Conservation (phyloP, 92 coral and sea anemone genomes). For the Epizoanthus stellaris region DNA sequence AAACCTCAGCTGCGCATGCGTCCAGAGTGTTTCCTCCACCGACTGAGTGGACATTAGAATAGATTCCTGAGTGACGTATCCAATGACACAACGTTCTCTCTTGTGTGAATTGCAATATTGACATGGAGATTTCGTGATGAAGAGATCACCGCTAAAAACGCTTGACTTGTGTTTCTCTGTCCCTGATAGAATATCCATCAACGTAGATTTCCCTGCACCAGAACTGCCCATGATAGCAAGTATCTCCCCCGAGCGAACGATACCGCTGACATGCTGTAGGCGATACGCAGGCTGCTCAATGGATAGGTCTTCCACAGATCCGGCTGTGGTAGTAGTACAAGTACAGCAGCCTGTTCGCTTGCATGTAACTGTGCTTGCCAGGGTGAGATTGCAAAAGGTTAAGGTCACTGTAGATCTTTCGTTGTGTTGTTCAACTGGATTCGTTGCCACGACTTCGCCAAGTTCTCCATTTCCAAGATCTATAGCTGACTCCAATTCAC, state of each 20-base stretch:
- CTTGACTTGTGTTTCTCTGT: constrained; percentile 26
- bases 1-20: constrained; percentile 28
- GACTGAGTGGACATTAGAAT: constrained; percentile 41
- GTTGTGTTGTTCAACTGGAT: too few species aligned
- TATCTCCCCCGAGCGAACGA: constrained; percentile 30
- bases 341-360: constrained; percentile 5
- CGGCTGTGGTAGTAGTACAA: constrained; percentile 5
- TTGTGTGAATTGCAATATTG: constrained; percentile 4
- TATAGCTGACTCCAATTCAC: too few species aligned
- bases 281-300: constrained; percentile 24
- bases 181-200: constrained; percentile 35
- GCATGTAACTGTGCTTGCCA: constrained; percentile 17
- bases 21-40: constrained; percentile 26
- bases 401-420: neutral
- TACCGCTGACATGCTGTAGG: constrained; percentile 43
- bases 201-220: constrained; percentile 31
- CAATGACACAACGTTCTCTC: constrained; percentile 8
- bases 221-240: constrained; percentile 43
- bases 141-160: constrained; percentile 12
- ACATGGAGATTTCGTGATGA: constrained; percentile 6
- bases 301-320: constrained; percentile 10
- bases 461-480: too few species aligned
- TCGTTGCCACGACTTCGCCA: too few species aligned
- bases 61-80: constrained; percentile 46
- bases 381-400: constrained; percentile 20